These are phyloP conservation scores for Thunnus maccoyii DNA, from an alignment of 2,113 vertebrate species.

Conservation along the genomic window DNA sequence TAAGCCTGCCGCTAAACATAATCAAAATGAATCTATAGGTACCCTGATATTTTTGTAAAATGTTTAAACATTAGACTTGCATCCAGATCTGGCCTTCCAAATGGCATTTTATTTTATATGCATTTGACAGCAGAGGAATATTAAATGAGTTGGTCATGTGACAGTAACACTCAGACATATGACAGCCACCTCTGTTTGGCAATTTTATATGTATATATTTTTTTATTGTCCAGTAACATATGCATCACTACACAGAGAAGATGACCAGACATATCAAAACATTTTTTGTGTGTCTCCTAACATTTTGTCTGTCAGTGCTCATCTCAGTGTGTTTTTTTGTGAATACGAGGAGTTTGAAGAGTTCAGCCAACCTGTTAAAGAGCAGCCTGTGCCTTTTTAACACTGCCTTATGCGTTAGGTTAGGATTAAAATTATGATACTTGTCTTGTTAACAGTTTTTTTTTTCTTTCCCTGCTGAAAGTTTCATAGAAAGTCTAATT, in stretches of 20 bases:
- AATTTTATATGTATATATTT: conserved; percentile 6
- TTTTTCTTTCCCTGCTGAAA: conserved; percentile 19
- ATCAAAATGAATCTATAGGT: conserved; percentile 21
- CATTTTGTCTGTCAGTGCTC: conserved; percentile 5
- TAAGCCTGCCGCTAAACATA: conserved; percentile 8
- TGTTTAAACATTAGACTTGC: conserved; percentile 20
- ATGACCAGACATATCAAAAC: conserved; percentile 1
- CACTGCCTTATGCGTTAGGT: conserved; percentile 66
- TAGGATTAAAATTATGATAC: conserved; percentile 33
- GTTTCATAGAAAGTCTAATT: conserved; percentile 48
- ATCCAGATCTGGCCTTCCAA: conserved; percentile 2
- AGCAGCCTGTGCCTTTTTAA: conserved; percentile 73
- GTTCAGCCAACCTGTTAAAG: background rate
- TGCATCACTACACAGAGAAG: conserved; percentile 34
- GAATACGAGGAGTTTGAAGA: background rate
- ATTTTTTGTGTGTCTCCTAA: background rate
- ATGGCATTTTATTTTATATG: conserved; percentile 31
- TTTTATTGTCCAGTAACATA: conserved; percentile 24
- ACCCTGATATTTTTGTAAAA: conserved; percentile 41
- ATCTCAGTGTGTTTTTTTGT: background rate
- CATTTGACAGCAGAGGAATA: conserved; percentile 35
- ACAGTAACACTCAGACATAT: background rate
- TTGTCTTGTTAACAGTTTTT: conserved; percentile 6
- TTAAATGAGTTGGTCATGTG: background rate
- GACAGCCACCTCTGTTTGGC: conserved; percentile 16